These are phyloP conservation scores for Empidonax traillii DNA, from an alignment of 2,113 vertebrate genomes.

Conservation along the genomic window DNA sequence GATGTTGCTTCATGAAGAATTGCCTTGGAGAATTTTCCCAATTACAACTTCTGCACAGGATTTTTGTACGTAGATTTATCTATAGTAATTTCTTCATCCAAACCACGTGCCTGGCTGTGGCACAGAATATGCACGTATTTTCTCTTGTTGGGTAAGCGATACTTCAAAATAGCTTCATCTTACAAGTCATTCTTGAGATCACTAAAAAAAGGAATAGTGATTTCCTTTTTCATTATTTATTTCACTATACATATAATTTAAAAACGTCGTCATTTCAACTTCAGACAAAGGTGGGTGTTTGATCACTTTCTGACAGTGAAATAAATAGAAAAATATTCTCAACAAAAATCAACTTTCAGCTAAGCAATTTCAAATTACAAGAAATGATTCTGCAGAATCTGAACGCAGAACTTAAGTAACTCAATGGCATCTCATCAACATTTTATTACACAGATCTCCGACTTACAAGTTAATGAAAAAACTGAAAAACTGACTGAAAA, in stretches of 20 bases:
- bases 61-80: background rate
- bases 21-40: background rate
- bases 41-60: background rate
- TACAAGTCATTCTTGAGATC: background rate
- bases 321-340: background rate
- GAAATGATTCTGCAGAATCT: background rate
- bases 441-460: background rate
- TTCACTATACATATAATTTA: background rate
- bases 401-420: background rate
- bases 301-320: background rate
- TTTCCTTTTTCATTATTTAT: background rate
- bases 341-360: background rate
- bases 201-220: background rate
- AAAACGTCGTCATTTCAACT: background rate
- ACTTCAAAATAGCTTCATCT: background rate
- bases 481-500: background rate
- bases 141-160: background rate
- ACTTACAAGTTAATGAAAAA: background rate
- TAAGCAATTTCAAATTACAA: background rate
- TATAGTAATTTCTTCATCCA: background rate
- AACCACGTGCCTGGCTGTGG: background rate
- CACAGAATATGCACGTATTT: background rate
- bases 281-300: background rate
- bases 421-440: background rate
- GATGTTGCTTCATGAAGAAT: background rate